Evolutionary conservation across 37 sponge, comb jelly and placozoan species (phyloP), one percentile per base, ranked within the genome.

Genomic region (Halisarca cf. caerulea): DNA sequence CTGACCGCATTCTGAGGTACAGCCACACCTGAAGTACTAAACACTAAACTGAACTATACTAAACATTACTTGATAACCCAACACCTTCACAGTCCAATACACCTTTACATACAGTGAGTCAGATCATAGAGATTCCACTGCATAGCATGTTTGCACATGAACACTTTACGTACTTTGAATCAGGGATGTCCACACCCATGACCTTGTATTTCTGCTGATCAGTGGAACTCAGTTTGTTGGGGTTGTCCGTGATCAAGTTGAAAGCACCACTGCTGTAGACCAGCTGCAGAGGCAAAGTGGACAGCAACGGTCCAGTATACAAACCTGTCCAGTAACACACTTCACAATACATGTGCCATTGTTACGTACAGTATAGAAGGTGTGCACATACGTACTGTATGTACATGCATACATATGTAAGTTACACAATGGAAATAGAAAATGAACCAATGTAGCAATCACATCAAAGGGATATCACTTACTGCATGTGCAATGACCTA

Each of bases 151-250:
- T n/a, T n/a, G n/a, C n/a, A n/a, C n/a, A n/a, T n/a, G n/a, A n/a
- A n/a, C n/a, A n/a, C n/a, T n/a, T n/a, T n/a, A n/a, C 91, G 83
- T 37, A 91, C 91, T 45, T 32, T 70, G 80, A 58, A 33, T 87
- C 60, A 20, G 89, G 95, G 4, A 95, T 83, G n/a, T 80, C 58
- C 30, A 89, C 74, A 23, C 95, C 92, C 43, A 95, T 83, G 36
- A 42, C 89, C 39, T 55, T 78, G 58, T 88, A 89, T 42, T 71
- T 72, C 25, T 60, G 37, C 47, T 75, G 82, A 44, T 89, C 84
- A 43, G 86, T 69, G 5, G 66, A 41, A 3, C 66, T 68, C 53
- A 95, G 84, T 45, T 86, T 79, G 20, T 95, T 90, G 45, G 91
- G 88, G 42, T 86, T 80, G 44, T 91, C 80, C 4, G 90, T 81